Conservation (phyloP, 2,113 vertebrate species). For the Oncorhynchus tshawytscha region DNA sequence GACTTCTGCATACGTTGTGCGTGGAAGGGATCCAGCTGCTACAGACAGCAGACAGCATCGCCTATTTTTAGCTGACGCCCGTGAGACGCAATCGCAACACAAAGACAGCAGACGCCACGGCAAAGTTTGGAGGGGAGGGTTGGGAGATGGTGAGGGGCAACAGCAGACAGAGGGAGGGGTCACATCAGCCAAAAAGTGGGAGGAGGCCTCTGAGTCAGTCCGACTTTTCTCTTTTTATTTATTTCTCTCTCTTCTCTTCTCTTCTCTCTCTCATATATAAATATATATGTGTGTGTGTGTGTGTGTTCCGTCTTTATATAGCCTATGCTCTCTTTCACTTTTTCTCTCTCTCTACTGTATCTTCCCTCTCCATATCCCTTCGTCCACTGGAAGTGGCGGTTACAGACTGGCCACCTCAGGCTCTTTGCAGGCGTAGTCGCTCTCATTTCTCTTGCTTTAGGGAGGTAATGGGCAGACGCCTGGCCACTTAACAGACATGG, state of each 20-base stretch:
- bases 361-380: not conserved
- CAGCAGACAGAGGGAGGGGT: not conserved
- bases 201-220: not conserved
- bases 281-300: not conserved
- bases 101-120: not conserved
- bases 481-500: not conserved
- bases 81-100: not conserved
- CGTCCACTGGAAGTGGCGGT: not conserved
- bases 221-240: not conserved
- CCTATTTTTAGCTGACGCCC: not conserved
- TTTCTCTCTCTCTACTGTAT: not conserved
- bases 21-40: not conserved
- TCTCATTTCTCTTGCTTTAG: constrained; percentile 3
- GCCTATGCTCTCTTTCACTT: not conserved
- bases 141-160: not conserved
- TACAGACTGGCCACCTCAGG: not conserved
- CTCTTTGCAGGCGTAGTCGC: not conserved
- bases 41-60: not conserved
- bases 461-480: constrained; percentile 1
- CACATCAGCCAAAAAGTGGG: not conserved
- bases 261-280: not conserved
- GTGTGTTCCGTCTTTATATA: not conserved
- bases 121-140: not conserved
- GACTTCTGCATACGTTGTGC: not conserved
- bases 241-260: not conserved